Evolutionary conservation across 2,888 invertebrate genomes (phyloP), one percentile per base, ranked within the genome.

Genomic region (Bellardia pandia): DNA sequence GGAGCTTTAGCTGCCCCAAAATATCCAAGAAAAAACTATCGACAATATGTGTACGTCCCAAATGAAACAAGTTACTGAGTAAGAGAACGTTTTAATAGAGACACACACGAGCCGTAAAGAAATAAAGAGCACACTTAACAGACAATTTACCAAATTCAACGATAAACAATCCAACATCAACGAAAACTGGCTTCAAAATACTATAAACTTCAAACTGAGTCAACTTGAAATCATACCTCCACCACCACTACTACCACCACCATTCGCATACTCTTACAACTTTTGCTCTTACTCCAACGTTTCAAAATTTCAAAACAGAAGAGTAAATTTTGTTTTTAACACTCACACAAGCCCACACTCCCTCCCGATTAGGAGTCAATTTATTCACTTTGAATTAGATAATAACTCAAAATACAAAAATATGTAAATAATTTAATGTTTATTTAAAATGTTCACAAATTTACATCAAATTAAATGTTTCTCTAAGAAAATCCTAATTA

Each of bases 111-210:
- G 14, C 16, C 69, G 16, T 23, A 51, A 51, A 45, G 51, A 68
- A 74, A 37, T 76, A 74, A 78, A 86, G 86, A 86, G 86, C 37
- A 69, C 62, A 62, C 60, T 13, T 6, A 66, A 11, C 66, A 74
- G 60, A 75, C 13, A 68, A 53, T 56, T 71, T 62, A 45, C 23
- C 13, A 77, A 51, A 69, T 72, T 62, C 79, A 77, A 7, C 66
- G 23, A 77, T 78, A 74, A 82, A 72, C 64, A 74, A 86, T 72
- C 51, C 79, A 69, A 62, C 64, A 71, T 53, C 11, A 42, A 62
- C 51, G 42, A 76, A 85, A 80, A 85, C 85, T 75, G 75, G 75
- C 79, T 85, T 85, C 69, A 80, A 75, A 77, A 51, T 68, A 78
- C 51, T 56, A 78, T 51, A 76, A 76, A 83, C 64, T 76, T 83